Base-by-base conservation (phyloP, 2,888 invertebrate species). In the Parasteatoda lunata region DNA sequence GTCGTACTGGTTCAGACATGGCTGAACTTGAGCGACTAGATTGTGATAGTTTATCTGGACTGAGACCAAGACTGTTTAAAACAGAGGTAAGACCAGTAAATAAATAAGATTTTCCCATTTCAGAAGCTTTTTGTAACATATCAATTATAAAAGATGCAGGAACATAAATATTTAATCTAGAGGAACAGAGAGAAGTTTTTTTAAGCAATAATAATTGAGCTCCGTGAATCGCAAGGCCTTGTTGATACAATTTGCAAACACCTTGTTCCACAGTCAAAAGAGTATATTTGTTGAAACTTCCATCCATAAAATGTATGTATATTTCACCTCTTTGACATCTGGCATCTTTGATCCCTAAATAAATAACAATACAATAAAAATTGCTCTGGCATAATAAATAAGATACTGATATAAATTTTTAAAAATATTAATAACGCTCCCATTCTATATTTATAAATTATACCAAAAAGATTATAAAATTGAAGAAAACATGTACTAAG, bases 21-120 rank as follows among this genome's bases (percentile, higher is more conserved):
- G 88, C 88, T 80, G 88, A 88, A 80, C 88, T 88, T 68, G 88
- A 84, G 59, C 88, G 81, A 84, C 88, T 88, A 54, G 84, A 84
- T 69, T 88, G 88, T 45, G 88, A 88, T 11, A 84, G 59, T 65
- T 84, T 88, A 65, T 88, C 88, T n/a, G 88, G 80, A 47, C 84
- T 84, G 48, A 88, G 72, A 45, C 84, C 88, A 47, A 88, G 52
- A 64, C 77, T 79, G 65, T 81, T 84, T 6, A 88, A 54, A 59
- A 85, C 85, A 66, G 84, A 80, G 47, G 88, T 82, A 54, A 88
- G 77, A n/a, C 88, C 80, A 78, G 82, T 75, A 59, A 85, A 84
- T 66, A 88, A 73, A 48, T 85, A 84, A 5, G 79, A 80, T 68
- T 79, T 82, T 59, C 88, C 88, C 84, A 85, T 80, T 70, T 88